A percentile compares a stretch with the other conserved stretches of the same genome.
Evolutionary conservation across 2,113 vertebrate genomes (phyloP).

Genomic region (Procavia capensis): DNA sequence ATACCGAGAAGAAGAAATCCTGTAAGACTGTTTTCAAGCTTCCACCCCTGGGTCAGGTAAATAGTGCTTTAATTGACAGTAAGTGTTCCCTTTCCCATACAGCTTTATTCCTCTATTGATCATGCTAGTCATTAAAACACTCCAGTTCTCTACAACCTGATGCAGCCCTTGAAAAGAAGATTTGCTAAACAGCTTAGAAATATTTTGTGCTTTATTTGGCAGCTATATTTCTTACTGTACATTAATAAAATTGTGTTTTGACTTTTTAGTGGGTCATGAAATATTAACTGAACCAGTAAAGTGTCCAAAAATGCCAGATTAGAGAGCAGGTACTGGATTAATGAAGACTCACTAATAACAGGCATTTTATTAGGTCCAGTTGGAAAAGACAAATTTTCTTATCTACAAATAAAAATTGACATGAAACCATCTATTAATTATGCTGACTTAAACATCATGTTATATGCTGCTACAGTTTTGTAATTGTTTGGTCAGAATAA

Average conservation of each 20-base stretch:
- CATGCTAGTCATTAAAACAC: neutral
- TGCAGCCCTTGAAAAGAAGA: neutral
- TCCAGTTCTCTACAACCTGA: neutral
- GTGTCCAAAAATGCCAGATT: neutral
- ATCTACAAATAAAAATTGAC: constrained; percentile 16
- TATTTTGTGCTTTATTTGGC: neutral
- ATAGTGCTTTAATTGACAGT: neutral
- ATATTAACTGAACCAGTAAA: neutral
- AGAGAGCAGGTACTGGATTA: neutral
- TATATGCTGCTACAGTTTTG: neutral
- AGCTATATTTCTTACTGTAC: neutral
- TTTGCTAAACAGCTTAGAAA: neutral
- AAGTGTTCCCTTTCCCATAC: neutral
- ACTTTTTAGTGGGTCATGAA: neutral
- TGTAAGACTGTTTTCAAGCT: neutral
- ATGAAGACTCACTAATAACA: neutral
- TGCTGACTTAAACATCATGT: neutral
- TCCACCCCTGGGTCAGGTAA: neutral
- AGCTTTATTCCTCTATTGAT: neutral
- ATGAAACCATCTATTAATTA: neutral
- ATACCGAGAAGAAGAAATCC: neutral
- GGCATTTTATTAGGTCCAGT: neutral
- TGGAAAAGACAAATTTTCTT: neutral
- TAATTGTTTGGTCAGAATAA: constrained; percentile 27
- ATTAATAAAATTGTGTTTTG: constrained; percentile 10